These are phyloP conservation scores for Sebastiscus tertius DNA, from an alignment of 2,797 vertebrate species.

Conservation along the genomic window DNA sequence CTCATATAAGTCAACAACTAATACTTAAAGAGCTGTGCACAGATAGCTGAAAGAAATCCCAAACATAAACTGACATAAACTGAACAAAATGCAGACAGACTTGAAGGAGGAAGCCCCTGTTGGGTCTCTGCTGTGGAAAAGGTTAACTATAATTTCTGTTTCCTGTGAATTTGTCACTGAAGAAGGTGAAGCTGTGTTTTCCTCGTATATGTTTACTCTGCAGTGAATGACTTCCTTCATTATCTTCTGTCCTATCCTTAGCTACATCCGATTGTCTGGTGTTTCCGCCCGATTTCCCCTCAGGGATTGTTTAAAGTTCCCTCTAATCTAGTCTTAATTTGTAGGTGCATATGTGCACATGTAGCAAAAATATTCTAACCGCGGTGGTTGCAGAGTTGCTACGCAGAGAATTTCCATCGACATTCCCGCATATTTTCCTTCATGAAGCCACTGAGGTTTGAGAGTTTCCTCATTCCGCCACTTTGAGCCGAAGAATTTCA, in stretches of 20 bases:
- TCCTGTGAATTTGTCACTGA: neutral
- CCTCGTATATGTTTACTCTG: neutral
- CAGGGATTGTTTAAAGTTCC: neutral
- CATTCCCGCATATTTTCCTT: slow-evolving; percentile 37
- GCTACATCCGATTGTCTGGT: neutral
- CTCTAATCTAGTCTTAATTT: neutral
- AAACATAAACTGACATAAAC: neutral
- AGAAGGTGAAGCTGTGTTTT: neutral
- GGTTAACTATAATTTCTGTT: neutral
- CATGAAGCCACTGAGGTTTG: slow-evolving; percentile 34
- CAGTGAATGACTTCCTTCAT: neutral
- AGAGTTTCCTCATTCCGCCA: slow-evolving; percentile 32
- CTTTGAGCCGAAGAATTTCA: slow-evolving; percentile 65
- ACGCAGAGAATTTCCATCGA: slow-evolving; percentile 17
- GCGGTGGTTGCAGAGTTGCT: neutral
- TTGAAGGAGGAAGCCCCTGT: neutral
- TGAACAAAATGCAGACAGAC: neutral
- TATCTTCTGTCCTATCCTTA: neutral
- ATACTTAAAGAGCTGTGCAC: neutral
- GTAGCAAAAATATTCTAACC: slow-evolving; percentile 10
- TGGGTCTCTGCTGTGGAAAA: neutral
- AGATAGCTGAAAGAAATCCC: neutral
- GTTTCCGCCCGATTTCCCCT: neutral
- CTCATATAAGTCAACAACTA: too few relatives aligned
- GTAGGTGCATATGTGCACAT: slow-evolving; percentile 10